Base-by-base conservation (phyloP, 2,888 invertebrate genomes). In the Chymomyza amoena region DNA sequence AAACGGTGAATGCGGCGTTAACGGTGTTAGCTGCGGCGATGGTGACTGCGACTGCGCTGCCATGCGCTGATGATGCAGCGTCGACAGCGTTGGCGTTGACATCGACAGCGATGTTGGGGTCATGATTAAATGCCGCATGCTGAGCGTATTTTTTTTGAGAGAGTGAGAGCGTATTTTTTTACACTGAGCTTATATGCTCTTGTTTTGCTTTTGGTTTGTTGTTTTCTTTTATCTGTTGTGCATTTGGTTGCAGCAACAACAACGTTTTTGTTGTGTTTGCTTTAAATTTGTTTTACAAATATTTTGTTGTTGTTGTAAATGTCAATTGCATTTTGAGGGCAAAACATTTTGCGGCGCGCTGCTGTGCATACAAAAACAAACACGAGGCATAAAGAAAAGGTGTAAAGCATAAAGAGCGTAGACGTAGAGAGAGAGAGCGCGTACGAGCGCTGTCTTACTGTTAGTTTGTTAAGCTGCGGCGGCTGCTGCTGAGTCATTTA, bases 41-140 rank as follows among this genome's bases (percentile, higher is more conserved):
- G 73, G 77, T 60, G 84, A 72, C 25, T 83, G 81, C 56, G 86
- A 73, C 70, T 51, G 78, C 45, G 77, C 78, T 36, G 81, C 80
- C 77, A 81, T 79, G 51, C 83, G 83, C 79, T 87, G 83, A 67
- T 84, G 83, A 69, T 81, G 84, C 63, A 84, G 80, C 71, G 84
- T 77, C 65, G 77, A 77, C 52, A 89, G 84, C 75, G 88, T 79
- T 65, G 82, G 82, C 76, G 87, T 80, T 68, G 87, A 84, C 70
- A 82, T 77, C 74, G 81, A 81, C 77, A 84, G 76, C 75, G 83
- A 83, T 64, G 83, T 70, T 77, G 89, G 89, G 78, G 88, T 80
- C 78, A 88, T 86, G 79, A 89, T 89, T 81, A 84, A 84, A 88
- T 88, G 84, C 77, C 88, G 84, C 87, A 87, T 84, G 64, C 61